A percentile compares a stretch with the other conserved stretches of the same genome.
These are phyloP conservation scores for Mesoligia furuncula DNA, from an alignment of 2,888 invertebrate species.

Conservation along the genomic window DNA sequence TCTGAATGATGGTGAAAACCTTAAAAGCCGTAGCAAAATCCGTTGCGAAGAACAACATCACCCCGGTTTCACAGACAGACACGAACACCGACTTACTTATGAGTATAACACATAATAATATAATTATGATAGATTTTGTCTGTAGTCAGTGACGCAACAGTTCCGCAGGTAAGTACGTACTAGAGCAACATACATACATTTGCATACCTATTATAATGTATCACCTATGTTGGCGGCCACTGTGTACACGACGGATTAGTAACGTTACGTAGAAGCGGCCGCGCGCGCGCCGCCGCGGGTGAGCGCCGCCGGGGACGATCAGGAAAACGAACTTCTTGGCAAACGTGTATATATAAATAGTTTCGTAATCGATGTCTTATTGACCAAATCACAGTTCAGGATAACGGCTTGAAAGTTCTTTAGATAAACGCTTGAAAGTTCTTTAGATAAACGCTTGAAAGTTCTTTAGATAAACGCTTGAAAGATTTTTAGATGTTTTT, in stretches of 20 bases:
- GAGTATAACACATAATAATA: too few species aligned
- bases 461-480: neutral
- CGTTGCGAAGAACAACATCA: neutral
- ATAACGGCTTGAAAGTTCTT: neutral
- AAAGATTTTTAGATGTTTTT: neutral
- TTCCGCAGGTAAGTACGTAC: neutral
- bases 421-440: neutral
- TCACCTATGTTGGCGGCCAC: neutral
- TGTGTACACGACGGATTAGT: neutral
- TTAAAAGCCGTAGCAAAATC: neutral
- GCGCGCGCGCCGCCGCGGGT: neutral
- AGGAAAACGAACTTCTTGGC: conserved; percentile 36
- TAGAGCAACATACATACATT: neutral
- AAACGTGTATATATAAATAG: conserved; percentile 8
- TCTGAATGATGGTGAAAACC: neutral
- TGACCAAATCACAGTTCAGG: neutral
- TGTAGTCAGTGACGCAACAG: conserved; percentile 4
- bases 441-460: neutral
- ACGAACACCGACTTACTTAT: neutral
- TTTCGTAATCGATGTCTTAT: neutral
- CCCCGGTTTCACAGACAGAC: neutral
- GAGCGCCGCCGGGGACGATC: conserved; percentile 27
- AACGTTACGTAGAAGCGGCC: neutral
- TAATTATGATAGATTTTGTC: neutral
- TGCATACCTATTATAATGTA: too few species aligned